Evolutionary conservation across 2,888 invertebrate species (phyloP).

Genomic region (Pediacus dermestoides): DNA sequence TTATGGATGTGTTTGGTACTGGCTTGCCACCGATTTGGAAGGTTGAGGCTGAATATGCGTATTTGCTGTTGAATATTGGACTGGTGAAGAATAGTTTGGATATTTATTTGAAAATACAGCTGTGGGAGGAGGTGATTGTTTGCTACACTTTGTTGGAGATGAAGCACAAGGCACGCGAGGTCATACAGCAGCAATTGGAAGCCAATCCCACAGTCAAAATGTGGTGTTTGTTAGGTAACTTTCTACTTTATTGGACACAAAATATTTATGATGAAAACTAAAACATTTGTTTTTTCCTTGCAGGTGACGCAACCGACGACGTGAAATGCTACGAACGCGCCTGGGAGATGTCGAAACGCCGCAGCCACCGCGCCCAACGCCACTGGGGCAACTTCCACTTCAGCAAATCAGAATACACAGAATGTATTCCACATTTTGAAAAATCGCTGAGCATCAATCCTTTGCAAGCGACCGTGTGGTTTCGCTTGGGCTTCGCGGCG

Average conservation of each 20-base stretch:
- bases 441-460: constrained; percentile 81
- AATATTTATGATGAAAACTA: background rate
- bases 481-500: constrained; percentile 81
- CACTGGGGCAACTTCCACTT: constrained; percentile 84
- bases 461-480: constrained; percentile 83
- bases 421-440: constrained; percentile 78
- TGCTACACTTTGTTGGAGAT: constrained; percentile 85
- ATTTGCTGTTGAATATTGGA: constrained; percentile 75
- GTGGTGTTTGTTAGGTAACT: constrained; percentile 72
- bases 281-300: constrained; percentile 4
- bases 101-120: constrained; percentile 67
- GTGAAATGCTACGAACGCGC: constrained; percentile 79
- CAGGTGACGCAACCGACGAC: constrained; percentile 71
- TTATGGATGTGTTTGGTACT: constrained; percentile 65
- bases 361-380: constrained; percentile 80
- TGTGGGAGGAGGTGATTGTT: constrained; percentile 90
- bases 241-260: too few relatives aligned
- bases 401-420: constrained; percentile 68
- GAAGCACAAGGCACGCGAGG: constrained; percentile 85
- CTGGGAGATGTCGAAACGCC: constrained; percentile 81
- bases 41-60: constrained; percentile 72
- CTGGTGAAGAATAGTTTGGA: constrained; percentile 81
- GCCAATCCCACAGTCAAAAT: constrained; percentile 79
- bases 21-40: constrained; percentile 73
- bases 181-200: constrained; percentile 76